A percentile compares a stretch with the other conserved stretches of the same genome.
Conservation (phyloP, 2,888 invertebrate species). For the Sarcophaga subvicina region DNA sequence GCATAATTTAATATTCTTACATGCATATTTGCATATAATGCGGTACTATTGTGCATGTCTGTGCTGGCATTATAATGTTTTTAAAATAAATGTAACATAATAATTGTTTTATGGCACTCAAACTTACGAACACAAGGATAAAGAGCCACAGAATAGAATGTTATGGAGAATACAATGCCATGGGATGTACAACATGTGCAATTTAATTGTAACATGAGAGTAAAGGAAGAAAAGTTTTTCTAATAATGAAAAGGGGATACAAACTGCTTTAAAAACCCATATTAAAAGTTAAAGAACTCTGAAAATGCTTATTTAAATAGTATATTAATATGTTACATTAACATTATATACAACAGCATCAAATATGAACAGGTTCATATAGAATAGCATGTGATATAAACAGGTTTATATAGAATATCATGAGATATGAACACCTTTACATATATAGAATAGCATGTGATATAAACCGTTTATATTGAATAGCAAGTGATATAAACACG, state of each 20-base stretch:
- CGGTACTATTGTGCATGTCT: background rate
- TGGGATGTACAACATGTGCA: background rate
- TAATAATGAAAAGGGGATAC: background rate
- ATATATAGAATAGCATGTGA: too few species aligned
- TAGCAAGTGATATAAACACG: too few species aligned
- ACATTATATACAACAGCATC: too few species aligned
- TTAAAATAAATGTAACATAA: conserved; percentile 35
- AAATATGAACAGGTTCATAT: background rate
- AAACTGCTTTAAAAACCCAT: background rate
- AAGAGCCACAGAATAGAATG: background rate
- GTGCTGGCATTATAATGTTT: background rate
- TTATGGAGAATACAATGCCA: too few species aligned
- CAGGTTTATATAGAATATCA: too few species aligned
- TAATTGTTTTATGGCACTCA: conserved; percentile 41
- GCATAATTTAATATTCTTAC: conserved; percentile 31
- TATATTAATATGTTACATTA: too few species aligned
- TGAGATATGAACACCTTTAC: too few species aligned
- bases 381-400: background rate
- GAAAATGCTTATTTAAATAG: background rate
- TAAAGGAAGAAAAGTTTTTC: background rate
- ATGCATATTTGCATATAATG: background rate
- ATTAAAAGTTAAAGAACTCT: background rate
- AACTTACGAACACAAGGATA: background rate
- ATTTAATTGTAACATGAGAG: background rate
- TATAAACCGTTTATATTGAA: too few species aligned